Evolutionary conservation across 2,888 invertebrate genomes (phyloP).

Genomic region (Aradus depressus): DNA sequence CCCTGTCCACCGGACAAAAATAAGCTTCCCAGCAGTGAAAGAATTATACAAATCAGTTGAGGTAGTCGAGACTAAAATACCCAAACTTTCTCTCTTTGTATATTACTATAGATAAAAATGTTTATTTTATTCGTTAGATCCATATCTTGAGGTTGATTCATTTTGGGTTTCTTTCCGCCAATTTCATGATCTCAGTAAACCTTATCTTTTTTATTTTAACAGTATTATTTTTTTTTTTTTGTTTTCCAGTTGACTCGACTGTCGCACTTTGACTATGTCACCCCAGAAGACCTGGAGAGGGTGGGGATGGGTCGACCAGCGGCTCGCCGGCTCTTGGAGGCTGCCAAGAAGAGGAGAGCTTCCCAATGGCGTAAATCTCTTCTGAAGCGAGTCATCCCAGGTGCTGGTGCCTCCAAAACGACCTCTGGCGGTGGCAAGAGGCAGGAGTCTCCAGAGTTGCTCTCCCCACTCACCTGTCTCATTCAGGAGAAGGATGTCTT

Average conservation of each 20-base stretch:
- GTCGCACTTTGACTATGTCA: conserved; percentile 96
- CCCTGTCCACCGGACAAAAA: too few species aligned
- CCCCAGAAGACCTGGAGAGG: conserved; percentile 83
- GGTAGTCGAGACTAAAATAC: neutral
- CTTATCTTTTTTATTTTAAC: conserved; percentile 8
- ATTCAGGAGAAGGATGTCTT: conserved; percentile 75
- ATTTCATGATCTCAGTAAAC: too few species aligned
- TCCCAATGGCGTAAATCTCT: conserved; percentile 66
- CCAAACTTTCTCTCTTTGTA: too few species aligned
- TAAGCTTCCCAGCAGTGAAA: too few species aligned
- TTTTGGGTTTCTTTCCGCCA: neutral
- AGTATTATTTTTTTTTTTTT: conserved; percentile 4
- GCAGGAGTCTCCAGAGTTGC: conserved; percentile 9
- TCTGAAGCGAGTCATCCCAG: conserved; percentile 23
- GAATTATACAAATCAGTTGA: neutral
- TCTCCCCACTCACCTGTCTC: conserved; percentile 53
- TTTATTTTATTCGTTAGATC: too few species aligned
- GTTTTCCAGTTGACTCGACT: conserved; percentile 64
- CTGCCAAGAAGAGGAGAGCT: conserved; percentile 76
- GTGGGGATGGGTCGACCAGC: conserved; percentile 93
- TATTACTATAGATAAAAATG: too few species aligned
- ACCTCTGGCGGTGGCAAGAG: conserved; percentile 34
- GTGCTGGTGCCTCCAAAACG: conserved; percentile 32
- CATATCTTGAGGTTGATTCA: too few species aligned
- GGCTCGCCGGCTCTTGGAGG: conserved; percentile 76